A percentile compares a stretch with the other conserved stretches of the same genome.
These are phyloP conservation scores for Mixornis gularis DNA, from an alignment of 2,113 vertebrate species.

Conservation along the genomic window DNA sequence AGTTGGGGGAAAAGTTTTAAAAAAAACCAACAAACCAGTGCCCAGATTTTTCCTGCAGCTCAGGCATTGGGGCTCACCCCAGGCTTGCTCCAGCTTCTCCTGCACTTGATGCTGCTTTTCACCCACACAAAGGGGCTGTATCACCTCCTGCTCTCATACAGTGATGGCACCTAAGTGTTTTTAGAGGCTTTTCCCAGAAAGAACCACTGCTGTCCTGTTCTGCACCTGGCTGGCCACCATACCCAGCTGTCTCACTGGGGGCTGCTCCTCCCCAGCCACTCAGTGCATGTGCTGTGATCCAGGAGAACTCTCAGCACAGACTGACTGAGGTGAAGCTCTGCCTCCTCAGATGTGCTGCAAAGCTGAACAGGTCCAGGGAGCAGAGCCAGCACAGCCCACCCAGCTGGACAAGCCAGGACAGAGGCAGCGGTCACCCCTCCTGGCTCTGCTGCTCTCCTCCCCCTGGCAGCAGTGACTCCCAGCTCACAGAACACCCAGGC, in stretches of 20 bases:
- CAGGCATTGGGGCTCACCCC: not conserved
- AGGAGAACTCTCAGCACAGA: not conserved
- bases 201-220: accelerated
- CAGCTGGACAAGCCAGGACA: not conserved
- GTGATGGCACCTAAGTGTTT: not conserved
- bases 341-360: not conserved
- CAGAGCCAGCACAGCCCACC: not conserved
- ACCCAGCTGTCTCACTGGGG: accelerated
- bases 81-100: not conserved
- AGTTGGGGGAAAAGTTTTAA: not conserved
- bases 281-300: not conserved
- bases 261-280: not conserved
- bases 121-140: not conserved
- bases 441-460: not conserved
- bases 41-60: not conserved
- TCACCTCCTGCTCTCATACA: not conserved
- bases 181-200: not conserved
- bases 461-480: accelerated
- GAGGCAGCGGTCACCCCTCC: accelerated
- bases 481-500: not conserved
- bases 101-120: accelerated
- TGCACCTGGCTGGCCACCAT: accelerated
- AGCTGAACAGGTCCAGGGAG: accelerated
- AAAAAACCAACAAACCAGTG: not conserved
- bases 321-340: not conserved